A percentile compares a stretch with the other conserved stretches of the same genome.
Conservation (phyloP, 92 coral and sea anemone genomes). For the Nematostella vectensis region DNA sequence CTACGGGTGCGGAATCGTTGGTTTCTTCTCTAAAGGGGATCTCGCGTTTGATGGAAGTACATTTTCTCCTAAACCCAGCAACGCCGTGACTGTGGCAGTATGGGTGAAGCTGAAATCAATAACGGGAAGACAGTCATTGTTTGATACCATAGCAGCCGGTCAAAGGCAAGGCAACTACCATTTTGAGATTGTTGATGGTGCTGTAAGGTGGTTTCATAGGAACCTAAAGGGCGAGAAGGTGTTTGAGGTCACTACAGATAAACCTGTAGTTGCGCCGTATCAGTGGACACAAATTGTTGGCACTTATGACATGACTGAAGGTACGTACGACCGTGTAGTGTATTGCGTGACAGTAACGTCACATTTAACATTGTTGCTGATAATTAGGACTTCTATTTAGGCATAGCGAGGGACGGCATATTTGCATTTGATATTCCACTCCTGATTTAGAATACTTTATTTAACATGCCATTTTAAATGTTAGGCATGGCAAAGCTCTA, state of each 20-base stretch:
- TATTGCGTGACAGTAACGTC: too few relatives aligned
- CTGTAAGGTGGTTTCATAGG: conserved; percentile 57
- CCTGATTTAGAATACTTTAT: too few relatives aligned
- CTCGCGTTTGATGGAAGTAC: conserved; percentile 51
- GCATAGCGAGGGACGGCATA: too few relatives aligned
- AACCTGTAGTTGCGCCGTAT: conserved; percentile 36
- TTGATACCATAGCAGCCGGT: conserved; percentile 41
- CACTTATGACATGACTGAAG: conserved; percentile 53
- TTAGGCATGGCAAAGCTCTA: conserved; percentile 49
- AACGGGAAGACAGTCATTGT: conserved; percentile 55
- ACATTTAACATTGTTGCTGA: too few relatives aligned
- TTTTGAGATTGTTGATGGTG: conserved; percentile 56
- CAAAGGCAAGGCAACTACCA: conserved; percentile 47
- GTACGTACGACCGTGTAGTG: conserved; percentile 25
- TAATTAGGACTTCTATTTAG: too few relatives aligned
- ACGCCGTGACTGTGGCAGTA: conserved; percentile 60
- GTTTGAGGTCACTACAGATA: conserved; percentile 37
- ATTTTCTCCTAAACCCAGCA: conserved; percentile 57
- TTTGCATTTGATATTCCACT: too few relatives aligned
- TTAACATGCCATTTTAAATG: too few relatives aligned
- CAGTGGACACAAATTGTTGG: conserved; percentile 75
- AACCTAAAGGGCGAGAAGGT: conserved; percentile 31
- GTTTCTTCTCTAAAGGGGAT: conserved; percentile 56
- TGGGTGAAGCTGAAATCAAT: conserved; percentile 53
- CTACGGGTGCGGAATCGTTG: conserved; percentile 62